Evolutionary conservation across 1,140 invertebrate genomes (phyloP), one percentile per base, ranked within the genome.

Genomic region (Phymorhynchus buccinoides): DNA sequence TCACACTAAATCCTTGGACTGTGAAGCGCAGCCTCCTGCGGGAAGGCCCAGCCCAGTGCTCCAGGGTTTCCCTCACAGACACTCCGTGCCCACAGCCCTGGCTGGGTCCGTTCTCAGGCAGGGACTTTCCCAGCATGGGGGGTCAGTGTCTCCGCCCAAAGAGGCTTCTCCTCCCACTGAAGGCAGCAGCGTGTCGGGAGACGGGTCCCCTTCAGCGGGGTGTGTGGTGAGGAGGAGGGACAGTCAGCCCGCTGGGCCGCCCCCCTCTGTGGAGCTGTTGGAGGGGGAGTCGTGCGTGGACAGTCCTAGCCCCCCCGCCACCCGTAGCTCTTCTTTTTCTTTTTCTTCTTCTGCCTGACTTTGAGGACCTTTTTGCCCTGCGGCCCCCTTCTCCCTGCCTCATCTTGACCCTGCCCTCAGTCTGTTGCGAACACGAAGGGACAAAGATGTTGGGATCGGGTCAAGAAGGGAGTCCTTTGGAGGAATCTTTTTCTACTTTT

Each of bases 231-330:
- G 73, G 27, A 12, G 73, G 37, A 16, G 37, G 35, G 73, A 39
- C 16, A 27, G 73, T 16, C 73, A 75, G 73, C 37, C 73, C 14
- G 37, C 27, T 27, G 27, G 35, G 3, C 37, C 73, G 3, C 37
- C 73, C 37, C 18, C 73, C 4, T 35, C 73, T 41, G 73, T 75
- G 2, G 73, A 4, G 18, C 37, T 75, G 37, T 75, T 41, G 73
- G 73, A 35, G 3, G 37, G 73, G 42, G 77, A 56, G 44, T 79
- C 77, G 2, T 44, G 77, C 32, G 77, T 79, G 22, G 77, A 79
- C 44, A 35, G n/a, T 79, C 42, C 77, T 4, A 42, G 3, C 39
- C 22, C n/a, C n/a, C n/a, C n/a, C n/a, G n/a, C n/a, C n/a, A n/a
- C n/a, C n/a, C n/a, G n/a, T n/a, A n/a, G n/a, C n/a, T n/a, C n/a